Percentiles rank a stretch among this genome's conserved stretches.
phyloP scores from a whole-genome alignment of 2,888 invertebrate genomes.

The Craniophora ligustri region DNA sequence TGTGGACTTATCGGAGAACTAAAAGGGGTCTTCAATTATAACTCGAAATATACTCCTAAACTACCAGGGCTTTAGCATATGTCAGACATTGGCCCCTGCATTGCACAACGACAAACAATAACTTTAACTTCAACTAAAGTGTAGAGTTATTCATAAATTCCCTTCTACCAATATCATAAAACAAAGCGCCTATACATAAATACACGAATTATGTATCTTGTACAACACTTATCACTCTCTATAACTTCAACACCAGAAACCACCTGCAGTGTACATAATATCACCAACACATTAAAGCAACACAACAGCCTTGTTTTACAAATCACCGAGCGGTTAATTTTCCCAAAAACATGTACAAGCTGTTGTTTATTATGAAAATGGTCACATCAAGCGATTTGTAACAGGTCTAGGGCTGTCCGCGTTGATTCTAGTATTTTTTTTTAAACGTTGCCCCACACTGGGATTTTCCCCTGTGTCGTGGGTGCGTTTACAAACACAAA shows the following conservation, averaged over 20 bases:
- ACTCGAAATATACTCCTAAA: too few relatives aligned
- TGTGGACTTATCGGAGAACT: too few relatives aligned
- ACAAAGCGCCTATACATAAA: not conserved
- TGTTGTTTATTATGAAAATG: conserved; percentile 20
- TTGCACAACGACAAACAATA: not conserved
- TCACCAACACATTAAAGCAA: conserved; percentile 18
- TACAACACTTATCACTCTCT: not conserved
- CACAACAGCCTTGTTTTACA: conserved; percentile 33
- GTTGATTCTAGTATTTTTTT: too few relatives aligned
- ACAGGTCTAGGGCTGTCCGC: not conserved
- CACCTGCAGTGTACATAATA: conserved; percentile 30
- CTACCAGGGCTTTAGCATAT: too few relatives aligned
- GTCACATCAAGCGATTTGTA: conserved; percentile 49
- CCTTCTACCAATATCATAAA: not conserved
- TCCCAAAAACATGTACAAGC: conserved; percentile 23
- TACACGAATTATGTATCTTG: conserved; percentile 6
- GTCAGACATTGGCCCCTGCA: too few relatives aligned
- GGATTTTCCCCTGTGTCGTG: too few relatives aligned
- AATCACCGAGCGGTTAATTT: conserved; percentile 32
- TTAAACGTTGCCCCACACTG: too few relatives aligned
- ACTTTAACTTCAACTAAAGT: too few relatives aligned
- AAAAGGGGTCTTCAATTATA: too few relatives aligned
- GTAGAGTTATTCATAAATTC: too few relatives aligned
- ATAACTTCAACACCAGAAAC: conserved; percentile 14
- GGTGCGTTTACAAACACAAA: too few relatives aligned